A percentile compares a stretch with the other conserved stretches of the same genome.
Evolutionary conservation across 2,888 invertebrate genomes (phyloP).

Genomic region (Germaria angustata): DNA sequence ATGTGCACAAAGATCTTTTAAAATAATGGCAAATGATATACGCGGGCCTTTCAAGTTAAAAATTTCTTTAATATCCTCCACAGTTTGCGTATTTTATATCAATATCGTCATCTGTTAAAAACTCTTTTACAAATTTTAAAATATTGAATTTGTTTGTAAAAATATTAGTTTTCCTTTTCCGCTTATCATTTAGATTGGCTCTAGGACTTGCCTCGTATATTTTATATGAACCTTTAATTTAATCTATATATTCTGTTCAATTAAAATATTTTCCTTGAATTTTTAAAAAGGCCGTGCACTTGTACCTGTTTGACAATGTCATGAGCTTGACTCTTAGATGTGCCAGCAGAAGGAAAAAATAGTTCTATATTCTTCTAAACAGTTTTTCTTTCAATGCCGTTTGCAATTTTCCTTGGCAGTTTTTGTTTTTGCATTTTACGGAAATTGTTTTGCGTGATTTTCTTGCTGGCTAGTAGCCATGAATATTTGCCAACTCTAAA

Average conservation of each 20-base stretch:
- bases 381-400: constrained; percentile 37
- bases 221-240: neutral
- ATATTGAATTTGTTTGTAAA: too few species aligned
- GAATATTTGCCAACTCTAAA: constrained; percentile 52
- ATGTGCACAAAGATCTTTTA: too few species aligned
- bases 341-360: neutral
- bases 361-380: neutral
- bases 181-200: too few species aligned
- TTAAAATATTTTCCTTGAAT: constrained; percentile 33
- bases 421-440: constrained; percentile 27
- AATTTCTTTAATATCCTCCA: too few species aligned
- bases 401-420: constrained; percentile 9
- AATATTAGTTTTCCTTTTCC: too few species aligned
- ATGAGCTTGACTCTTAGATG: constrained; percentile 13
- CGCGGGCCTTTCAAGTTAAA: too few species aligned
- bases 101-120: too few species aligned
- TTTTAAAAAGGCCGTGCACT: constrained; percentile 18
- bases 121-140: too few species aligned
- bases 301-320: constrained; percentile 33
- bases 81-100: too few species aligned
- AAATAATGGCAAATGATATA: too few species aligned
- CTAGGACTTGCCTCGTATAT: too few species aligned
- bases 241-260: constrained; percentile 3
- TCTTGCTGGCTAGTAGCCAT: constrained; percentile 32
- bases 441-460: constrained; percentile 32